Evolutionary conservation across 2,797 vertebrate genomes (phyloP), one percentile per base, ranked within the genome.

Genomic region (Fistularia commersonii): DNA sequence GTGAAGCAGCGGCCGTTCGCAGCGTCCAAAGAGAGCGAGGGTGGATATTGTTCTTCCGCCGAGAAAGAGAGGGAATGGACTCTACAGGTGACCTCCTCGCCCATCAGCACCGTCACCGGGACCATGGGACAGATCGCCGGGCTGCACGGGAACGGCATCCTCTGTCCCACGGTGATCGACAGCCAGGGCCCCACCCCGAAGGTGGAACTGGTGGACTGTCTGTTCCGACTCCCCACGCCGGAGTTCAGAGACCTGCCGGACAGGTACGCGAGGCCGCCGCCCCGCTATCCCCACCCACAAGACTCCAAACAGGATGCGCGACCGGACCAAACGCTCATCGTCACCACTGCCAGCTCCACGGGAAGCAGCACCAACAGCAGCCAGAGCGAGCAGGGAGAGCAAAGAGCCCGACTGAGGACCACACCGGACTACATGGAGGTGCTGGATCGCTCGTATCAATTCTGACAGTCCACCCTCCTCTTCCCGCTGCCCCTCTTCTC

Each of bases 391-490:
- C 80, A 78, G 90, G 95, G 92, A 83, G 94, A 95, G 86, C 93
- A 94, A 88, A 93, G 94, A 88, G 91, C 93, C 89, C 92, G 95
- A 91, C 93, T 97, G 88, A 95, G 95, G 93, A 95, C 93, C 81
- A 97, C 95, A 88, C 93, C 96, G 68, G 97, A 99, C 93, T 98
- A 99, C 91, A 94, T 98, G 92, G 96, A 99, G 89, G 96, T 98
- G 74, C 90, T 98, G 90, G 95, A 98, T 80, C 95, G 96, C 75
- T 95, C 95, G 3, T 98, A 98, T 83, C 94, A 97, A 88, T 98
- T 98, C 89, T 98, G 93, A 93, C 63, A 47, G 38, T 34, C 48
- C 49, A 31, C 54, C 51, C 41, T 50, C 54, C 32, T 49, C 45
- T 38, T 61, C 41, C 63, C 71, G 48, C 60, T 69, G 10, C 59